Evolutionary conservation across 2,797 vertebrate genomes (phyloP), one percentile per base, ranked within the genome.

Genomic region (Pachyuromys duprasi): DNA sequence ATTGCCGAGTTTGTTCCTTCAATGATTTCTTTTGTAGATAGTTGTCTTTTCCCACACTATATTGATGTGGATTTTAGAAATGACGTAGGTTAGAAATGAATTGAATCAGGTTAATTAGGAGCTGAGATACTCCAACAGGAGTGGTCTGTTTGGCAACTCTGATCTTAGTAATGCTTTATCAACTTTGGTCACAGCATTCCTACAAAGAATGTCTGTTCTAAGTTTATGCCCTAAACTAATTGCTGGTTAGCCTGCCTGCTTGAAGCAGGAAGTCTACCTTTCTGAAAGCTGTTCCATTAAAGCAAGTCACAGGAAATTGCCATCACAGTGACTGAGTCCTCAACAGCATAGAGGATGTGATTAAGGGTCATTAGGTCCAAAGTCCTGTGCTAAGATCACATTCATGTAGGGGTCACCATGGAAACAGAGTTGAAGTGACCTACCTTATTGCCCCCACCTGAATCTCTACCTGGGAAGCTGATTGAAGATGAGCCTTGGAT

Each of bases 361-460:
- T 96, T 94, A 94, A 57, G 65, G 94, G 86, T 93, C 96, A 97
- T 97, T 97, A 96, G 93, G 92, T 94, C 91, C 78, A 95, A 97
- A 94, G 91, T 95, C 36, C 1, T 79, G 81, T n/a, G 72, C 89
- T 93, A 91, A 96, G 87, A 92, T 93, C 89, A 90, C 81, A 86
- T 72, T 95, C 69, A 75, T 87, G 31, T 83, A 72, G 70, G 24
- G 63, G 92, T 97, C 63, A 60, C 93, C 92, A 97, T 97, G 95
- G 97, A 95, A 97, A 97, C 88, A 6, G 60, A 94, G 74, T 60
- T 86, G 36, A 91, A 95, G 75, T 95, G 84, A 92, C 94, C 94
- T 95, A 88, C 42, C 84, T 96, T 53, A 53, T 92, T 92, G 53
- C 62, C 78, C 88, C 74, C 49, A 95, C 82, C 81, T 95, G 92